Base-by-base conservation (phyloP, 2,113 vertebrate species). In the Podarcis muralis region DNA sequence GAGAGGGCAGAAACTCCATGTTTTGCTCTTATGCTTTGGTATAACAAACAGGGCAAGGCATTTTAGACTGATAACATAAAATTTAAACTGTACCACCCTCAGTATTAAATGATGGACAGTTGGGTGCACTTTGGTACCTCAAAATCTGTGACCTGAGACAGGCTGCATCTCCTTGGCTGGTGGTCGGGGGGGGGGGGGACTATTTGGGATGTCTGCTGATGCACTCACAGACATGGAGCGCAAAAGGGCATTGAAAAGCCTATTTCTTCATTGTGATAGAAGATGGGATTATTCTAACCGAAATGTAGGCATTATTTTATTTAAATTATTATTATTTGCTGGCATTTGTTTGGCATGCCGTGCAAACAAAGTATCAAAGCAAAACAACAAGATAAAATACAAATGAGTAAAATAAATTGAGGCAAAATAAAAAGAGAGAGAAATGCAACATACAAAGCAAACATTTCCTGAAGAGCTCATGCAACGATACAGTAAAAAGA, bases 121-220 rank as follows among this genome's bases (percentile, higher is more conserved):
- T 22, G 0, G 1, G 2, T 65, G 0, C 27, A 3, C 13, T 20
- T 15, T 0, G 0, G 25, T 62, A 43, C 20, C 59, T 13, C 22
- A 48, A 82, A 65, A 79, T 43, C 11, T 83, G 4, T n/a, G 43
- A 13, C 32, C 35, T 8, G 0, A 40, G 69, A 16, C 59, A 23
- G 35, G 1, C 71, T 76, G 27, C 30, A 15, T 75, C 6, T 43
- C 23, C 18, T 32, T 59, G 23, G 48, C 11, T 59, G 59, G 22
- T 74, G 35, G 25, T 13, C 57, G 48, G 48, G 11, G 11, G n/a
- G 4, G n/a, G 4, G 8, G 6, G 25, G 66, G 9, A 4, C 80
- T 71, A 43, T 87, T 88, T 79, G 53, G 6, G 6, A 81, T 66
- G 32, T 65, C 32, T 22, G 20, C 40, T 66, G 62, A 87, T 71